Evolutionary conservation across 2,888 invertebrate genomes (phyloP).

Genomic region (Poecilus cupreus): DNA sequence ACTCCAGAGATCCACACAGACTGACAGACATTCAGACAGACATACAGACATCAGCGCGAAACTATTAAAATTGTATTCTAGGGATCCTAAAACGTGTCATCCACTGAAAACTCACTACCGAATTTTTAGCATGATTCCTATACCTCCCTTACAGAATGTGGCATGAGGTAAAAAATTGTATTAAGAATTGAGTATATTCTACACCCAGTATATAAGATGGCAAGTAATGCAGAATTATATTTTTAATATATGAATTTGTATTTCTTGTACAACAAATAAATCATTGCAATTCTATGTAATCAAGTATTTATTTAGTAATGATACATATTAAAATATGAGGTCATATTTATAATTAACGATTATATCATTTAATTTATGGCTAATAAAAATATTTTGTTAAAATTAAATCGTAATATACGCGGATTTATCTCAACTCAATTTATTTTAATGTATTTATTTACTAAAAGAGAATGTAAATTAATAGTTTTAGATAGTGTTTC

Average conservation of each 20-base stretch:
- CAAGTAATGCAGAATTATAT: no score
- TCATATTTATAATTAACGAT: constrained; percentile 47
- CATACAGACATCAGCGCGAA: no score
- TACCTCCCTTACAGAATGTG: no score
- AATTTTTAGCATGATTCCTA: no score
- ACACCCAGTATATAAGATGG: no score
- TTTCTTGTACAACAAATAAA: not conserved
- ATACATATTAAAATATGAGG: constrained; percentile 40
- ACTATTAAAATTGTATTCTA: no score
- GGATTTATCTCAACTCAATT: constrained; percentile 33
- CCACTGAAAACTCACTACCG: no score
- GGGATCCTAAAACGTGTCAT: no score
- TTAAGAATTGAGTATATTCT: no score
- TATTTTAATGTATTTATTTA: constrained; percentile 58
- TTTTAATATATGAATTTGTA: not conserved
- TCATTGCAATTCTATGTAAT: not conserved
- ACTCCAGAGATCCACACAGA: no score
- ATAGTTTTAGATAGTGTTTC: constrained; percentile 35
- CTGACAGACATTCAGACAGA: no score
- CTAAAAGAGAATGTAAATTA: constrained; percentile 51
- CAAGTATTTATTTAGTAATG: constrained; percentile 14
- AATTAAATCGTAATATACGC: constrained; percentile 34
- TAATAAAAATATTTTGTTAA: constrained; percentile 11
- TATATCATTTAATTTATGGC: constrained; percentile 46
- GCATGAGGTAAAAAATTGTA: no score